A percentile compares a stretch with the other conserved stretches of the same genome.
Evolutionary conservation across 2,888 invertebrate genomes (phyloP).

Genomic region (Acholoe squamosa): DNA sequence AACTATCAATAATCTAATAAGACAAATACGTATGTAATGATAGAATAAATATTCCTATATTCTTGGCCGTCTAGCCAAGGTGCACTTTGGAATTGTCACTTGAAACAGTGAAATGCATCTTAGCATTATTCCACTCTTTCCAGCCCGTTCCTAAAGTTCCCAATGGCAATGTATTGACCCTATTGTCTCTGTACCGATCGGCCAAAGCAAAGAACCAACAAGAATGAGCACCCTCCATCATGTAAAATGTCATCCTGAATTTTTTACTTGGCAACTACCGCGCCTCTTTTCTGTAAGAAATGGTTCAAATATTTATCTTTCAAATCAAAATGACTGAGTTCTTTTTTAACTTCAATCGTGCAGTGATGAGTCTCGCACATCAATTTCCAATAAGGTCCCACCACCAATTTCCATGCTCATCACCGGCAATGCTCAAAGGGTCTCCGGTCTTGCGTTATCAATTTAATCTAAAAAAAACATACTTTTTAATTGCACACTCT

Average conservation of each 20-base stretch:
- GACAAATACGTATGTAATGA: no score
- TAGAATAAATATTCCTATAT: no score
- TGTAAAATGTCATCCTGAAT: not conserved
- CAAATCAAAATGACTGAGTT: conserved; percentile 25
- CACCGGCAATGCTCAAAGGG: not conserved
- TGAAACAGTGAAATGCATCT: no score
- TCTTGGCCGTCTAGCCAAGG: no score
- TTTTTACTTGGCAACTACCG: not conserved
- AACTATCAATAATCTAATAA: no score
- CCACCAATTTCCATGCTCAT: not conserved
- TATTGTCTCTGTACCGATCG: not conserved
- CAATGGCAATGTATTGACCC: not conserved
- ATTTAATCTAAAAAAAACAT: conserved; percentile 27
- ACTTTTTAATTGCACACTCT: conserved; percentile 5
- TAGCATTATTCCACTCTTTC: no score
- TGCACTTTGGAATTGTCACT: no score
- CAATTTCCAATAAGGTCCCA: not conserved
- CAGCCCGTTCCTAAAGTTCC: no score
- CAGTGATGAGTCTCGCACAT: conserved; percentile 12
- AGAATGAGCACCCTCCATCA: not conserved
- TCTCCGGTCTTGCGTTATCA: conserved; percentile 28
- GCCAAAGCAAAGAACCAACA: not conserved
- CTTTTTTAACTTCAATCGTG: not conserved
- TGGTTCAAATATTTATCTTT: conserved; percentile 18
- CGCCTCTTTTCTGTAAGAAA: not conserved